Conservation (phyloP, 2,797 vertebrate genomes). For the Rhincodon typus region DNA sequence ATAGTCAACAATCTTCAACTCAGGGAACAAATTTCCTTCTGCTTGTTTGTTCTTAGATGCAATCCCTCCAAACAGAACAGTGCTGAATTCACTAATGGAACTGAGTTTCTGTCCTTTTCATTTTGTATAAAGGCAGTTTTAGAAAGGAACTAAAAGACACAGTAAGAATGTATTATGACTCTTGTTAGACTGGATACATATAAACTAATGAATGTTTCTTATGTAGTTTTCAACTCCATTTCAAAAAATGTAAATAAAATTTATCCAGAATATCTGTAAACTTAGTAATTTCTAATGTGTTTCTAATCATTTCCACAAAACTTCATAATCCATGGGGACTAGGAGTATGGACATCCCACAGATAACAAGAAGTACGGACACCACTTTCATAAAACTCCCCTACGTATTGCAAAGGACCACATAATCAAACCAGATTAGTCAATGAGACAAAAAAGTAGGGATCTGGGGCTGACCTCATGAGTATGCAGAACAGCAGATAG, state of each 20-base stretch:
- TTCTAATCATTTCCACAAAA: background rate
- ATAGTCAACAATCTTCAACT: background rate
- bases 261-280: background rate
- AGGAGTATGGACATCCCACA: too few species aligned
- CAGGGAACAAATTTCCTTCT: background rate
- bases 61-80: background rate
- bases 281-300: background rate
- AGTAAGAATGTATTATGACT: background rate
- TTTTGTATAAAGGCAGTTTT: background rate
- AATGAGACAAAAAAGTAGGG: too few species aligned
- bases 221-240: background rate
- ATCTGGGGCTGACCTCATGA: too few species aligned
- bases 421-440: too few species aligned
- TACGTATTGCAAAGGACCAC: too few species aligned
- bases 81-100: background rate
- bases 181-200: background rate
- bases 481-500: too few species aligned
- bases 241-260: background rate
- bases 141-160: background rate
- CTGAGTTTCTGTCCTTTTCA: background rate
- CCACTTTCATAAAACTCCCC: too few species aligned
- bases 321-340: too few species aligned
- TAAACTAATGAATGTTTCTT: background rate
- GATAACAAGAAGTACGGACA: too few species aligned
- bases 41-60: background rate